Evolutionary conservation across 1,140 invertebrate species (phyloP), one percentile per base, ranked within the genome.

Genomic region (Drosophila burlai): DNA sequence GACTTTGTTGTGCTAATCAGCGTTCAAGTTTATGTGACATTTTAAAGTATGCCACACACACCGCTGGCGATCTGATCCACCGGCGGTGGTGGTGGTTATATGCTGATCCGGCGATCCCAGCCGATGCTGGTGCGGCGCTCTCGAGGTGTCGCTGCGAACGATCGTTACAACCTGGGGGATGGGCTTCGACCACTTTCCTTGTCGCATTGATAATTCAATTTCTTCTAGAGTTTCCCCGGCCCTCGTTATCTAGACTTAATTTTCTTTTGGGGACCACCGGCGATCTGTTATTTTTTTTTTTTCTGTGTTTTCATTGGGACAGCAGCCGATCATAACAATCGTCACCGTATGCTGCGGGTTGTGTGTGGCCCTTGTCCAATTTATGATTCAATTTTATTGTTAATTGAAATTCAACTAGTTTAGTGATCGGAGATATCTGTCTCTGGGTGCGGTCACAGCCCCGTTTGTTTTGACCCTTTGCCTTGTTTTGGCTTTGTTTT

Each of bases 401-500:
- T 91, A 91, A 91, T 91, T 91, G 89, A 91, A 91, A 91, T 76
- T 78, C 90, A 91, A 91, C 89, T 91, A 91, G 89, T 91, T 91
- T 89, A 85, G 83, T 87, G 75, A 67, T 80, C 65, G 80, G 36
- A 40, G 54, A 55, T 24, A 66, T 55, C 21, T 24, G n/a, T 55
- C 46, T 42, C 43, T 64, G 75, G 80, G 80, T 68, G 80, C 64
- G 75, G 80, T 83, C 81, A 64, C 52, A 68, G 54, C 46, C 54
- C 47, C 66, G 42, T 55, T 68, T 78, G 43, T 54, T 69, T 80
- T 78, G 74, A 78, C 74, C 75, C 64, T 38, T 40, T 40, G 54
- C 66, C 71, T 52, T 74, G 71, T 72, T 69, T 76, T 76, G 52
- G 50, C 52, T 62, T 66, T 76, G 59, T 83, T 75, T 61, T 65